phyloP scores from a whole-genome alignment of 30 jellyfish, hydroid and myxozoan species.

The Pseudorhiza aurosa region DNA sequence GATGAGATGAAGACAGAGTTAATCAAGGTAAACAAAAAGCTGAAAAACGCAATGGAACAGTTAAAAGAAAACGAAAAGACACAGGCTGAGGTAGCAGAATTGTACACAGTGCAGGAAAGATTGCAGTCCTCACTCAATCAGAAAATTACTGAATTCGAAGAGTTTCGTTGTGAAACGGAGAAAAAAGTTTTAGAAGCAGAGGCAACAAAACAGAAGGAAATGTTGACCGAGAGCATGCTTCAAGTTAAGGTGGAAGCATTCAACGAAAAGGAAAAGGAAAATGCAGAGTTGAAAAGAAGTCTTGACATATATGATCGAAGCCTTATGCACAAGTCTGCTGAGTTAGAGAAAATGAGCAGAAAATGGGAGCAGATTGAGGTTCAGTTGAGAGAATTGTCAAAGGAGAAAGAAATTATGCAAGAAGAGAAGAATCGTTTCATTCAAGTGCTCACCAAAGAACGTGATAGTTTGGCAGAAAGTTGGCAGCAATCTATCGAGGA shows the following conservation, averaged over 20 bases:
- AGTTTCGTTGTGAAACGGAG: neutral
- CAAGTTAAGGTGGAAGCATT: slow-evolving; percentile 26
- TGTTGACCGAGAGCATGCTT: slow-evolving; percentile 55
- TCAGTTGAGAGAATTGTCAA: slow-evolving; percentile 25
- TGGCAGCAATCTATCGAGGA: neutral
- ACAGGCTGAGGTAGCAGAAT: neutral
- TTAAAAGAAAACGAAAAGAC: neutral
- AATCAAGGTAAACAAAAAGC: neutral
- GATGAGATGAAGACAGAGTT: neutral
- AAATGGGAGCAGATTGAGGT: slow-evolving; percentile 26
- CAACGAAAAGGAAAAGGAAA: slow-evolving; percentile 39
- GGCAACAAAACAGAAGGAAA: slow-evolving; percentile 14
- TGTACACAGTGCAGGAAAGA: neutral
- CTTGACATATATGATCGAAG: slow-evolving; percentile 49
- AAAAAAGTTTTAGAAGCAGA: slow-evolving; percentile 5
- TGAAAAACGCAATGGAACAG: neutral
- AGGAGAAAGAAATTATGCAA: slow-evolving; percentile 27
- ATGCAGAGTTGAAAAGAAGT: neutral
- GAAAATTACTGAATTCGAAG: neutral
- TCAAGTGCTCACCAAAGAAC: neutral
- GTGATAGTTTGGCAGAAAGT: neutral
- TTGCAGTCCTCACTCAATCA: neutral
- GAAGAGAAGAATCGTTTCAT: neutral
- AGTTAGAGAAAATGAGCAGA: slow-evolving; percentile 13
- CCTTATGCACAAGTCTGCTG: slow-evolving; percentile 49